Base-by-base conservation (phyloP, 2,797 vertebrate species). In the Momotus momota region DNA sequence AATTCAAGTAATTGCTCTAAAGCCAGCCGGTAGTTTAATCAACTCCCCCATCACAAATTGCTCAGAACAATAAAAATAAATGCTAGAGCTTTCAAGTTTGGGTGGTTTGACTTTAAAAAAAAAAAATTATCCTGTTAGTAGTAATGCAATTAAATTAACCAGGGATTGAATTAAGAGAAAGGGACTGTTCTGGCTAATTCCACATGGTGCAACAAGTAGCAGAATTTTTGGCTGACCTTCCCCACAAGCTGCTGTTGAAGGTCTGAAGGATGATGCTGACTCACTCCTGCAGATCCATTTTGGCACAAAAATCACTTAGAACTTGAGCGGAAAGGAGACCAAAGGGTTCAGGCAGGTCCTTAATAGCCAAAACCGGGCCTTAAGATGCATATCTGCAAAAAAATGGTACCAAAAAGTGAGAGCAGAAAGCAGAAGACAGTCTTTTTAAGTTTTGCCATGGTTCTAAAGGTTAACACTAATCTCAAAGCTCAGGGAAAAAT, bases 251-350 rank as follows among this genome's bases (percentile, higher is more conserved):
- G 77, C 81, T 51, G 54, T 2, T 52, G 88, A 69, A 87, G 54
- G 65, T 52, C 75, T 94, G 62, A 78, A 72, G 61, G 74, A 83
- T 90, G 93, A 58, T 82, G 93, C 89, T 95, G 94, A 96, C 82
- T 91, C 96, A 94, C 66, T 88, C 35, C 73, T 86, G 89, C 85
- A 86, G 81, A 48, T 31, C 90, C 62, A 41, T 49, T 79, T 65
- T 70, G 82, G 87, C 73, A 95, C 46, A 64, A 67, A 67, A 62
- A 81, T 46, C 85, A 55, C 27, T 70, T 66, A 62, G 10, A 66
- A 40, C 46, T 46, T 23, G 46, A 84, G 58, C 4, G 26, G 40
- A 86, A 84, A 91, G 58, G n/a, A 86, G 80, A 72, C 27, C 0
- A 0, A 72, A 79, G 55, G 51, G 61, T 21, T 84, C 83, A 92